phyloP scores from a whole-genome alignment of 2,113 vertebrate genomes.

The Cepphus grylle region DNA sequence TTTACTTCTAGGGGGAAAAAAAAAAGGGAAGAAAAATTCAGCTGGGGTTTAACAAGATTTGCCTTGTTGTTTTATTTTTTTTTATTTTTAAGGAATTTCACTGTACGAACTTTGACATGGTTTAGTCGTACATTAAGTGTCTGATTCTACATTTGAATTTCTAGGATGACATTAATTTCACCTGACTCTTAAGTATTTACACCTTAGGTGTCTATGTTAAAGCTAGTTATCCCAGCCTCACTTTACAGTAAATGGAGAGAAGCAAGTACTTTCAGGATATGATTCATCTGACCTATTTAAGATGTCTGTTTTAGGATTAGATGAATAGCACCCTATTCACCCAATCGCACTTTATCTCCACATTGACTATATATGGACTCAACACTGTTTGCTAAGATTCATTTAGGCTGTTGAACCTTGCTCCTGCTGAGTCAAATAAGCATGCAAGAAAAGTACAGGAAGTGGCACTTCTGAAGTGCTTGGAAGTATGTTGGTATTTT shows the following conservation, averaged over 20 bases:
- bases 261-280: neutral
- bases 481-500: neutral
- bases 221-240: neutral
- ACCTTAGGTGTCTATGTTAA: neutral
- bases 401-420: neutral
- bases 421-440: neutral
- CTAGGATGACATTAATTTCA: neutral
- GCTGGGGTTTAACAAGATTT: neutral
- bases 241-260: neutral
- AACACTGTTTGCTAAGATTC: neutral
- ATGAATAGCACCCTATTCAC: neutral
- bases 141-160: neutral
- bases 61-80: neutral
- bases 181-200: neutral
- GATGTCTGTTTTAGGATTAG: neutral
- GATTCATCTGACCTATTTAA: slow-evolving; percentile 5
- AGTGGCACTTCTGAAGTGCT: neutral
- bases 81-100: neutral
- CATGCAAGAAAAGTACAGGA: neutral
- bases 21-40: neutral
- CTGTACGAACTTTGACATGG: neutral
- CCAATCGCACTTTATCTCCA: neutral
- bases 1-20: neutral
- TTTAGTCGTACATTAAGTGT: neutral
- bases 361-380: neutral